Conservation (phyloP, 1,140 invertebrate species). For the Cylas formicarius region DNA sequence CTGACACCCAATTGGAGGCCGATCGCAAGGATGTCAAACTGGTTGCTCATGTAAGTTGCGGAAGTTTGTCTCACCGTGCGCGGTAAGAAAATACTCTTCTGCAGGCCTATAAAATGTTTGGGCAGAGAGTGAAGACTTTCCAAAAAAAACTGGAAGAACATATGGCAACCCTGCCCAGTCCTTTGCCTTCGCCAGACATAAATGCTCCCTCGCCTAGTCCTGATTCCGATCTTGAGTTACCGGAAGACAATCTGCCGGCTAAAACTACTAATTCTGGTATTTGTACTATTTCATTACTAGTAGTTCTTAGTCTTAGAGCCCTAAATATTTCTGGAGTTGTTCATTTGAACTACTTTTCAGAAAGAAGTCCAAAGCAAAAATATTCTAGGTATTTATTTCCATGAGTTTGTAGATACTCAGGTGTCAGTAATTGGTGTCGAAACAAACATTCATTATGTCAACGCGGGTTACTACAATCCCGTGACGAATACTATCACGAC, state of each 20-base stretch:
- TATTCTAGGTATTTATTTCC: too few relatives aligned
- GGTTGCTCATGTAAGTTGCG: slow-evolving; percentile 75
- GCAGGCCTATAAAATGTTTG: slow-evolving; percentile 89
- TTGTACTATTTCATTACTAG: too few relatives aligned
- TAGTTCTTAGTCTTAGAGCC: too few relatives aligned
- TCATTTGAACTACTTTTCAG: too few relatives aligned
- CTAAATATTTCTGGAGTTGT: too few relatives aligned
- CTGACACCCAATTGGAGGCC: slow-evolving; percentile 80
- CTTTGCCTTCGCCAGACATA: slow-evolving; percentile 66
- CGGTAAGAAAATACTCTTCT: not conserved
- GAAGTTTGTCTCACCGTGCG: not conserved
- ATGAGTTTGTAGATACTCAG: too few relatives aligned
- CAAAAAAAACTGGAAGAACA: slow-evolving; percentile 79
- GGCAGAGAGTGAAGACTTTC: slow-evolving; percentile 72
- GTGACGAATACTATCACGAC: not conserved
- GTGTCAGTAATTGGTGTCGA: too few relatives aligned
- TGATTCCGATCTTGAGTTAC: slow-evolving; percentile 69
- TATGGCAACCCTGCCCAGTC: slow-evolving; percentile 52
- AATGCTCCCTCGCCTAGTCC: slow-evolving; percentile 80
- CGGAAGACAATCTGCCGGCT: slow-evolving; percentile 42
- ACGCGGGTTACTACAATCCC: slow-evolving; percentile 37
- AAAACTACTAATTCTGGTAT: not conserved
- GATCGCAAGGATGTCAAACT: slow-evolving; percentile 88
- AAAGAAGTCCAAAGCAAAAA: too few relatives aligned
- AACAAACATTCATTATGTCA: slow-evolving; percentile 24